phyloP scores from a whole-genome alignment of 2,888 invertebrate species.

The Macrophya annulata region DNA sequence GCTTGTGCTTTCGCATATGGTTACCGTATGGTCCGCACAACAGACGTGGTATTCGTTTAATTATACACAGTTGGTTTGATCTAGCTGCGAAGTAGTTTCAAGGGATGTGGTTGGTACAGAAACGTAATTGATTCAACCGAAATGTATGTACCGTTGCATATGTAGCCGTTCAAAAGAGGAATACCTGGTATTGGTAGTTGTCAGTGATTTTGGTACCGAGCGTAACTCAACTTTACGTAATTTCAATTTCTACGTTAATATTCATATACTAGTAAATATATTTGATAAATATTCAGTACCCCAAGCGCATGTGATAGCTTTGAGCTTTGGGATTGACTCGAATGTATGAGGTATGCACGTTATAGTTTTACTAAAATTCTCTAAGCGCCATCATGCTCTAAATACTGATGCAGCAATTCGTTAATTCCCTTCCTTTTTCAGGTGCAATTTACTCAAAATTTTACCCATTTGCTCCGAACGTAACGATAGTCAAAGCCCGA shows the following conservation, averaged over 20 bases:
- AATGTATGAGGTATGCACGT: no score
- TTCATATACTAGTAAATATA: constrained; percentile 8
- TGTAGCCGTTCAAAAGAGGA: neutral
- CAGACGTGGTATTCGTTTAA: constrained; percentile 66
- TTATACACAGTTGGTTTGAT: constrained; percentile 76
- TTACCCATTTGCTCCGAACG: neutral
- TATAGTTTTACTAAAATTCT: constrained; percentile 6
- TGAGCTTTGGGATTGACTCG: constrained; percentile 8
- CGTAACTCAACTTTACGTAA: constrained; percentile 3
- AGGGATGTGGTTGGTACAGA: constrained; percentile 56
- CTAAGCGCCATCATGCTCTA: neutral
- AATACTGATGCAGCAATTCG: neutral
- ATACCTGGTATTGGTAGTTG: neutral
- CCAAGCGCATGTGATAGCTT: constrained; percentile 4
- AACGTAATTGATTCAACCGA: constrained; percentile 74
- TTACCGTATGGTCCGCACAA: neutral
- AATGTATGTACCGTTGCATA: constrained; percentile 73
- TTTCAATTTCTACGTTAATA: constrained; percentile 44
- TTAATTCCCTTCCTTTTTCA: neutral
- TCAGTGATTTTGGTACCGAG: constrained; percentile 26
- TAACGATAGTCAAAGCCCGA: neutral
- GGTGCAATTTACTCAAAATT: neutral
- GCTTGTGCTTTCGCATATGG: neutral
- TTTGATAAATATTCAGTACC: constrained; percentile 33
- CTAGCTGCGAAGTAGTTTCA: constrained; percentile 68